phyloP scores from a whole-genome alignment of 35 echinoderm and acorn worm species.

The Ptychodera flava region DNA sequence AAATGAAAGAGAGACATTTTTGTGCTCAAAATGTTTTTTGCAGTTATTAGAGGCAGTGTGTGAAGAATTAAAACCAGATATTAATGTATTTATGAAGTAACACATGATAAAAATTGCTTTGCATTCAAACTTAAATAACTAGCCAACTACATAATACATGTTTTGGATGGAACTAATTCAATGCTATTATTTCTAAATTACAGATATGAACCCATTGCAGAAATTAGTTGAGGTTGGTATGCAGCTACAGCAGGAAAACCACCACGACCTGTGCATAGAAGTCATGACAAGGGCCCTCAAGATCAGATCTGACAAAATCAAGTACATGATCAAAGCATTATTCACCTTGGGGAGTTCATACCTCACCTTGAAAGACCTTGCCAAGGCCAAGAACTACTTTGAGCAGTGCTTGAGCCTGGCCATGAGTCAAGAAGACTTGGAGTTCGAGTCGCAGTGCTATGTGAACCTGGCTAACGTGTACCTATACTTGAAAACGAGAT shows the following conservation, averaged over 20 bases:
- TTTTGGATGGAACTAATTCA: no score
- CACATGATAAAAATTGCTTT: no score
- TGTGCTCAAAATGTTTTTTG: no score
- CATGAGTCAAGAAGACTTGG: constrained; percentile 36
- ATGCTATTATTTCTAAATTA: no score
- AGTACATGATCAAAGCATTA: constrained; percentile 33
- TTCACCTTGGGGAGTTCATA: constrained; percentile 39
- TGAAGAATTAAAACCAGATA: no score
- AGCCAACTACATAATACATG: no score
- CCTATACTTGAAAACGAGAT: constrained; percentile 31
- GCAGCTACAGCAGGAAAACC: constrained; percentile 25
- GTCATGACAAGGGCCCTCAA: constrained; percentile 61
- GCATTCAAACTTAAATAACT: no score
- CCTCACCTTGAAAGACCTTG: constrained; percentile 23
- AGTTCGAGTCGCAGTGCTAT: constrained; percentile 56
- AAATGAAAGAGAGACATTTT: no score
- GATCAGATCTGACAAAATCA: constrained; percentile 27
- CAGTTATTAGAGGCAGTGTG: no score
- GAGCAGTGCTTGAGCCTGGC: constrained; percentile 46
- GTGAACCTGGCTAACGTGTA: constrained; percentile 51
- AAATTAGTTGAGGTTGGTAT: constrained; percentile 60
- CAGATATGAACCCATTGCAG: constrained; percentile 34
- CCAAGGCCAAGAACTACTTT: constrained; percentile 58
- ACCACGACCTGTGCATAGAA: constrained; percentile 51
- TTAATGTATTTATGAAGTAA: no score